Evolutionary conservation across 92 coral and sea anemone species (phyloP).

Genomic region (Bergia puertoricense): DNA sequence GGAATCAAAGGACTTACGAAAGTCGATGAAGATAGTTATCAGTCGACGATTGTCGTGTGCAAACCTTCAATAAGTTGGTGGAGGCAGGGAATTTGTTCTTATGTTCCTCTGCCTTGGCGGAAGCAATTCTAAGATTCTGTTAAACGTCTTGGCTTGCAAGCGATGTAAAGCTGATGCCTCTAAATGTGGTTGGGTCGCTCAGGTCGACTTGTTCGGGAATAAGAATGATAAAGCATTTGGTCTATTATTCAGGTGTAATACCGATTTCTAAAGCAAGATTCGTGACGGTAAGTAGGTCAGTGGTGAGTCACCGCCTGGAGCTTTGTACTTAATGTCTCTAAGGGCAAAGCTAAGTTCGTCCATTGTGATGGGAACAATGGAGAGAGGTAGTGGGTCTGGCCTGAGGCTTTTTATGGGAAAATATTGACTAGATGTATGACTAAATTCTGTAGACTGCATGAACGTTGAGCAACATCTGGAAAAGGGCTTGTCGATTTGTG

Average conservation of each 20-base stretch:
- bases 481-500: background rate
- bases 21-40: background rate
- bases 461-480: constrained; percentile 14
- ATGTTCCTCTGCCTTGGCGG: constrained; percentile 9
- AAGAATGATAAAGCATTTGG: constrained; percentile 14
- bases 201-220: constrained; percentile 20
- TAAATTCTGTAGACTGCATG: background rate
- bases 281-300: background rate
- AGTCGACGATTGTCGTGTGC: background rate
- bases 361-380: no score
- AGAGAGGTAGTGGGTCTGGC: background rate
- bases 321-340: background rate
- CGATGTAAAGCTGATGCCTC: constrained; percentile 21
- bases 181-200: constrained; percentile 4
- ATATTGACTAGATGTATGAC: constrained; percentile 12
- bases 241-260: constrained; percentile 17
- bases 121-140: constrained; percentile 3
- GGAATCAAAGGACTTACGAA: background rate
- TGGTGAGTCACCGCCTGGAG: constrained; percentile 11
- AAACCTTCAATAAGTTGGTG: background rate
- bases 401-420: background rate
- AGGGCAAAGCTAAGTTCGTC: background rate
- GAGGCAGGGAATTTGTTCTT: background rate
- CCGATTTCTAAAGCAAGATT: constrained; percentile 23
- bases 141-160: constrained; percentile 14